Evolutionary conservation across 2,797 vertebrate genomes (phyloP).

Genomic region (Threskiornis aethiopicus): DNA sequence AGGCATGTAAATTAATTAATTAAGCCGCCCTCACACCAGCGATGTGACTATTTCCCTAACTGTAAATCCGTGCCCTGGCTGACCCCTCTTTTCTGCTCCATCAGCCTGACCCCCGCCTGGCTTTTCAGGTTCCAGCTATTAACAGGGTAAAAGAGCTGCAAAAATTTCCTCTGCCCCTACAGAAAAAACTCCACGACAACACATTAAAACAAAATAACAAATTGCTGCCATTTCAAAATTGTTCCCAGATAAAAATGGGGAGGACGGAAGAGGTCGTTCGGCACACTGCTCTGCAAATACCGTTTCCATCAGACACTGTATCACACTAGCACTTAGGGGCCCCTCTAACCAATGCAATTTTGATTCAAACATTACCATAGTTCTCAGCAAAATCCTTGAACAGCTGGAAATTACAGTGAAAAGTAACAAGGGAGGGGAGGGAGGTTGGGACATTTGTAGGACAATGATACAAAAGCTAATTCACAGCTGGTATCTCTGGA

Average conservation of each 20-base stretch:
- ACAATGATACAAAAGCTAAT: conserved; percentile 1
- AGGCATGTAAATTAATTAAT: conserved; percentile 3
- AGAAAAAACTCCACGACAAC: background rate
- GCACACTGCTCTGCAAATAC: background rate
- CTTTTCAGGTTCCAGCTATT: background rate
- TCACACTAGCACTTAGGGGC: background rate
- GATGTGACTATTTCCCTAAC: background rate
- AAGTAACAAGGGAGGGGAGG: background rate
- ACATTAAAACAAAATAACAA: background rate
- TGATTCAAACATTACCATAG: background rate
- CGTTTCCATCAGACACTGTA: background rate
- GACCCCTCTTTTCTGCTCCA: background rate
- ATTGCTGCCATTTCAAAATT: background rate
- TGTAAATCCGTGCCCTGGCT: background rate
- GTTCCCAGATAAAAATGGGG: background rate
- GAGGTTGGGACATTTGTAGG: background rate
- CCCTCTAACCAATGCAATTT: background rate
- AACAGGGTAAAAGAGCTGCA: background rate
- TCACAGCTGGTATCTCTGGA: conserved; percentile 27
- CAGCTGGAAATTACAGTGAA: background rate
- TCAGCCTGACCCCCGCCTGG: background rate
- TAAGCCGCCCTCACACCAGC: background rate
- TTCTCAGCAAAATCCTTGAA: background rate
- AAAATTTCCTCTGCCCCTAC: background rate
- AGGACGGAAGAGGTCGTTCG: background rate